Evolutionary conservation across 2,888 invertebrate genomes (phyloP), one percentile per base, ranked within the genome.

Genomic region (Aplocera efformata): DNA sequence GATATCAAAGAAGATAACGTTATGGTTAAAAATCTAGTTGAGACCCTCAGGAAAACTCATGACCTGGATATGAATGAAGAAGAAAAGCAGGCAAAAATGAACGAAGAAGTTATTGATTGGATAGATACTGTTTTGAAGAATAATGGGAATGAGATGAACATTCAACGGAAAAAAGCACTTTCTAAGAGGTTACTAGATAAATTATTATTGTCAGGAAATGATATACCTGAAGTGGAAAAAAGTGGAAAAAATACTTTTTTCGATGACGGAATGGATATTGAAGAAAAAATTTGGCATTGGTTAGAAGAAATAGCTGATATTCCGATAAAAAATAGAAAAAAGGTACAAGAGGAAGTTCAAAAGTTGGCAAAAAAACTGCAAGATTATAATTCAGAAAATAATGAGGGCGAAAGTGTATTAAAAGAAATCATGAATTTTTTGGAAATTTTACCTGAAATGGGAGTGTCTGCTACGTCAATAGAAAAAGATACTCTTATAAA

Each of bases 51-150:
- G 6, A 37, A 46, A 26, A 5, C 58, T 17, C 47, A 56, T 31
- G 27, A 45, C 6, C 28, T 50, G 20, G 50, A 45, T 2, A 29
- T 39, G 1, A 32, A 53, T 26, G 44, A 55, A 7, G 29, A 31
- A 6, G 11, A 50, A 3, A 32, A 51, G 7, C 17, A 46, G 21
- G 36, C 51, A 25, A 31, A 58, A 42, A 30, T 66, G n/a, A 25
- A 40, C 10, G 24, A 57, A 25, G 48, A 53, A 33, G 11, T 66
- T 4, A 40, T 10, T 8, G 44, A 60, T 24, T 68, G 61, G 63
- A 35, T 71, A 6, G 46, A 54, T 20, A 41, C 35, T 5, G 37
- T 55, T 24, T 28, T 53, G 13, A 31, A 38, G 10, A 41, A 35
- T 1, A 37, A 25, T 6, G 30, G 10, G 5, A 11, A 26, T 1